Conservation (phyloP, 2,797 vertebrate genomes). For the Enteromius fasciolatus region DNA sequence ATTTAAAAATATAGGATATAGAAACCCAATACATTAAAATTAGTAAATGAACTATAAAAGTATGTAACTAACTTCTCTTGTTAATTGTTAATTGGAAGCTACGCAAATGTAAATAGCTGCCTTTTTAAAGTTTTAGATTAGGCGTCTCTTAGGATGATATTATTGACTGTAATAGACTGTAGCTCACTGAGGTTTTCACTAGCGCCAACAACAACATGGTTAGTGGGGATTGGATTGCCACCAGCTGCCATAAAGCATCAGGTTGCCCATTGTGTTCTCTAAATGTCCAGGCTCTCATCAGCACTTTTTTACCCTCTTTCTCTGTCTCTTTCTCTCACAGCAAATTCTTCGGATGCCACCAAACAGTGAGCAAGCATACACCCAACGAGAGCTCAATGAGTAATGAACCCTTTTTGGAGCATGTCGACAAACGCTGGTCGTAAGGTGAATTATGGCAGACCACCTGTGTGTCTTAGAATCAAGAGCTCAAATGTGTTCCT, state of each 20-base stretch:
- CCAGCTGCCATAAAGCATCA: constrained; percentile 56
- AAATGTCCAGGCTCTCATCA: constrained; percentile 19
- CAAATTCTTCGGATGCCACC: constrained; percentile 67
- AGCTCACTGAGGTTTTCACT: background rate
- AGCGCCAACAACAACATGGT: constrained; percentile 6
- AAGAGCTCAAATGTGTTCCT: no score
- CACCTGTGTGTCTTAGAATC: background rate
- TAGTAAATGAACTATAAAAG: background rate
- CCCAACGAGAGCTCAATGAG: constrained; percentile 72
- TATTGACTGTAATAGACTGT: background rate
- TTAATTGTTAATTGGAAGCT: background rate
- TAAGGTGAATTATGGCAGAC: constrained; percentile 79
- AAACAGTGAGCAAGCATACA: constrained; percentile 63
- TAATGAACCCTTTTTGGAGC: constrained; percentile 98
- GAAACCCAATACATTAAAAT: no score
- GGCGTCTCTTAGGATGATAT: background rate
- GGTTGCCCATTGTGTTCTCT: constrained; percentile 51
- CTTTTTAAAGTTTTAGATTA: background rate
- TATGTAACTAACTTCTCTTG: no score
- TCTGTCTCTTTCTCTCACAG: constrained; percentile 18
- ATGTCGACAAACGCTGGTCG: constrained; percentile 91
- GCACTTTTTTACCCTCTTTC: background rate
- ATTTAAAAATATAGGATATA: no score
- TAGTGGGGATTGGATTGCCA: constrained; percentile 36
- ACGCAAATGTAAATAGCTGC: background rate